Percentiles rank a stretch among this genome's conserved stretches.
Evolutionary conservation across 2,797 vertebrate species (phyloP).

Genomic region (Chromobotia macracanthus): DNA sequence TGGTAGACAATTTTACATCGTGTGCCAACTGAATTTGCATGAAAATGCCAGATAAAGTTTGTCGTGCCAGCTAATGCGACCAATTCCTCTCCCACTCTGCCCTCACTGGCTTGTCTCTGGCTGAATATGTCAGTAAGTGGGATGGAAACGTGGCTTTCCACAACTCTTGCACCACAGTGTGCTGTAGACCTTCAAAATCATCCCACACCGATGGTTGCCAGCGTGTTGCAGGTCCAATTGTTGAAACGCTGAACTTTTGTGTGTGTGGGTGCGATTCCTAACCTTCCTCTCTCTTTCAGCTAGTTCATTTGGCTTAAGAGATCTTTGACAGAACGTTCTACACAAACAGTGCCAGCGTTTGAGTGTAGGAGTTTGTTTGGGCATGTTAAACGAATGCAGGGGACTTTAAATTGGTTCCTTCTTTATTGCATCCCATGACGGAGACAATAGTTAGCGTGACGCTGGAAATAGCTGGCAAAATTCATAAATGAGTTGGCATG

Average conservation of each 20-base stretch:
- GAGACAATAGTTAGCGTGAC: conserved; percentile 9
- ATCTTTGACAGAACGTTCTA: conserved; percentile 12
- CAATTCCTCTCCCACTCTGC: conserved; percentile 37
- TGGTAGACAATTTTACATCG: neutral
- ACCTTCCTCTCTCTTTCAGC: conserved; percentile 27
- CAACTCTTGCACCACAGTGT: neutral
- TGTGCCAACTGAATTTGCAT: conserved; percentile 40
- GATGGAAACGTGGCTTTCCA: conserved; percentile 28
- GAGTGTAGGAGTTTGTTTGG: conserved; percentile 45
- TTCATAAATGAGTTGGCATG: conserved; percentile 10
- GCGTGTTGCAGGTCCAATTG: conserved; percentile 23
- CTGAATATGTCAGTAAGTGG: conserved; percentile 18
- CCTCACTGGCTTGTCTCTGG: conserved; percentile 8
- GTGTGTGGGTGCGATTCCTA: conserved; percentile 24
- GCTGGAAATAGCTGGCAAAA: neutral
- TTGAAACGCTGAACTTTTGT: conserved; percentile 26
- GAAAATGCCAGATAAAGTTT: conserved; percentile 22
- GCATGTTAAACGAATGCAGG: conserved; percentile 23
- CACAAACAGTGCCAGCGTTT: neutral
- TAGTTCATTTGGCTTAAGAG: conserved; percentile 25
- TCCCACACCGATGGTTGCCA: conserved; percentile 20
- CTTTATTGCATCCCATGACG: neutral
- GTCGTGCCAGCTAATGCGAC: conserved; percentile 28
- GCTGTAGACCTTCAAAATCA: conserved; percentile 32
- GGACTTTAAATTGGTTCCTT: neutral